Conservation (phyloP, 1,140 invertebrate genomes). For the Chymomyza costata region DNA sequence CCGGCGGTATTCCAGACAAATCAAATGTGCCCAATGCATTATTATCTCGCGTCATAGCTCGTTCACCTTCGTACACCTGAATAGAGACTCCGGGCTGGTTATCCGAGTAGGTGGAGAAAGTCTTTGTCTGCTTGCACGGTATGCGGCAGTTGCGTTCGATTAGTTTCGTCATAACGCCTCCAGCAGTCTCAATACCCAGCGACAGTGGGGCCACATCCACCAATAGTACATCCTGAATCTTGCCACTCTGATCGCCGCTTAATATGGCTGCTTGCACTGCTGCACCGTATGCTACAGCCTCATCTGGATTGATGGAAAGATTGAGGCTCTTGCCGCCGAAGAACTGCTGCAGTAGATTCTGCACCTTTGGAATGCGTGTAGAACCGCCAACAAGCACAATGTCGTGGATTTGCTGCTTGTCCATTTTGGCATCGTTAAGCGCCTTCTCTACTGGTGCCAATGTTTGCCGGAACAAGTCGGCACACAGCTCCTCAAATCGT, state of each 20-base stretch:
- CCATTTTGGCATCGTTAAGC: conserved; percentile 84
- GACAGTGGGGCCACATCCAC: conserved; percentile 79
- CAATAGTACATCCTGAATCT: conserved; percentile 81
- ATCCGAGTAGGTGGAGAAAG: conserved; percentile 82
- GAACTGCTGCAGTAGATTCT: conserved; percentile 80
- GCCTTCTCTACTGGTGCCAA: conserved; percentile 84
- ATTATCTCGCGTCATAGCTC: conserved; percentile 85
- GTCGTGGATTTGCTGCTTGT: conserved; percentile 82
- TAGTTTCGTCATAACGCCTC: conserved; percentile 81
- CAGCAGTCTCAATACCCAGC: conserved; percentile 79
- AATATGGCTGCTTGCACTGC: conserved; percentile 87
- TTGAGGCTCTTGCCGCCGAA: conserved; percentile 82
- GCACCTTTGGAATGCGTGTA: conserved; percentile 81
- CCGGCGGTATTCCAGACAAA: conserved; percentile 87
- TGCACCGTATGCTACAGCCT: conserved; percentile 84
- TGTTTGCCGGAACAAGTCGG: conserved; percentile 85
- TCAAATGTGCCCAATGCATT: conserved; percentile 87
- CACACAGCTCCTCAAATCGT: conserved; percentile 90
- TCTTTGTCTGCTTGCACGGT: conserved; percentile 81
- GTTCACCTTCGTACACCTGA: conserved; percentile 82
- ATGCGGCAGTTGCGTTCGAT: conserved; percentile 80
- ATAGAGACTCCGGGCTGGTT: conserved; percentile 85
- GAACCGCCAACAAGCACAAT: conserved; percentile 81
- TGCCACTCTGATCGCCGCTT: conserved; percentile 82
- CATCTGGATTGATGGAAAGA: conserved; percentile 87